These are phyloP conservation scores for Podarcis muralis DNA, from an alignment of 2,113 vertebrate species.

Conservation along the genomic window DNA sequence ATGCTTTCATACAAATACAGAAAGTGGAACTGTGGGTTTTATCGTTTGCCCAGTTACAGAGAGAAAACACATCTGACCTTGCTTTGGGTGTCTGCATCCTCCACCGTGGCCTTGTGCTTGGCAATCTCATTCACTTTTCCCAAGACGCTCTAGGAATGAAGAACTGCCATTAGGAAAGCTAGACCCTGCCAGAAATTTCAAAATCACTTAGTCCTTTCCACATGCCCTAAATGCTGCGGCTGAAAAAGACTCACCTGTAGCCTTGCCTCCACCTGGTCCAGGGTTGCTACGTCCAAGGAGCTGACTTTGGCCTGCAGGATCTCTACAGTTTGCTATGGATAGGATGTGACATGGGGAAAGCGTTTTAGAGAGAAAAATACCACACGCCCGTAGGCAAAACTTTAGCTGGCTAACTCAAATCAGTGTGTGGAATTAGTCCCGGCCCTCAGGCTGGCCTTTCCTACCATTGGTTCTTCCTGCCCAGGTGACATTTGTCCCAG, in stretches of 20 bases:
- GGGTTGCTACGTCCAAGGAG: conserved; percentile 85
- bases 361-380: neutral
- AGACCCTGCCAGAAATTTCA: neutral
- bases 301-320: conserved; percentile 91
- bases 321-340: conserved; percentile 87
- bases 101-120: conserved; percentile 92
- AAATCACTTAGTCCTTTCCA: neutral
- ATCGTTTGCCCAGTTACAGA: neutral
- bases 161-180: neutral
- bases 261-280: conserved; percentile 94
- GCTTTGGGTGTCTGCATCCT: conserved; percentile 92
- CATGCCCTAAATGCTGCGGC: too few species aligned
- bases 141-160: conserved; percentile 84
- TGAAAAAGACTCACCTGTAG: conserved; percentile 81
- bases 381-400: neutral
- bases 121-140: conserved; percentile 97
- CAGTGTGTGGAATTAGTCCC: neutral
- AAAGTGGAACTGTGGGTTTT: neutral
- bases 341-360: neutral
- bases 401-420: neutral
- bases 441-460: neutral
- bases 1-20: neutral
- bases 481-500: neutral
- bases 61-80: conserved; percentile 79
- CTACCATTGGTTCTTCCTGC: neutral